Conservation (phyloP, 2,888 invertebrate genomes). For the Nemapogon koenigi region DNA sequence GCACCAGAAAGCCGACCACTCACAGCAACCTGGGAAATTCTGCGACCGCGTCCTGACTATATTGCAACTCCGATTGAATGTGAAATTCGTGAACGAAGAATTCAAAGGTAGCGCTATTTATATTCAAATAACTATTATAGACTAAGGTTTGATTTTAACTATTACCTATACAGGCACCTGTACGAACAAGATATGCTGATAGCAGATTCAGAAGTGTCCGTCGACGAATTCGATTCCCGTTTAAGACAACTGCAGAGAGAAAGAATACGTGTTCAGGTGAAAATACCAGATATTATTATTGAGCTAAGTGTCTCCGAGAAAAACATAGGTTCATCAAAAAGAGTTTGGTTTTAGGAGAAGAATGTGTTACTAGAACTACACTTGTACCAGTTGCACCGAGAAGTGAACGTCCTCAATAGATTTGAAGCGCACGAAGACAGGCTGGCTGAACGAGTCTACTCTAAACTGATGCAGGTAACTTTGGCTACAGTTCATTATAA, state of each 20-base stretch:
- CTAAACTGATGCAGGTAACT: slow-evolving; percentile 55
- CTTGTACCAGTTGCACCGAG: slow-evolving; percentile 73
- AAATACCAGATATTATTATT: no score
- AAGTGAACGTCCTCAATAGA: slow-evolving; percentile 74
- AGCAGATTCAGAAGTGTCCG: slow-evolving; percentile 59
- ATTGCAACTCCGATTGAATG: slow-evolving; percentile 56
- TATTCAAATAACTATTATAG: no score
- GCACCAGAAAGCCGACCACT: slow-evolving; percentile 37
- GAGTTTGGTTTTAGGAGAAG: slow-evolving; percentile 44
- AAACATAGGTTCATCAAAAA: no score
- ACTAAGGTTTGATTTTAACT: no score
- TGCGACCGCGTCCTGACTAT: slow-evolving; percentile 38
- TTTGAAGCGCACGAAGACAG: slow-evolving; percentile 75
- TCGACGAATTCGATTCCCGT: slow-evolving; percentile 71
- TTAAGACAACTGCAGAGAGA: slow-evolving; percentile 61
- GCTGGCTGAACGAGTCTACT: slow-evolving; percentile 65
- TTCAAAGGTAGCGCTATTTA: slow-evolving; percentile 51
- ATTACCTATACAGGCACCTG: slow-evolving; percentile 58
- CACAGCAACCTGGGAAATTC: slow-evolving; percentile 42
- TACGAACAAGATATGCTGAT: slow-evolving; percentile 73
- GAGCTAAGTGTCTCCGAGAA: no score
- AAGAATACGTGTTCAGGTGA: slow-evolving; percentile 65
- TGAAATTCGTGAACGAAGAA: slow-evolving; percentile 60
- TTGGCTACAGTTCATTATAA: no score
- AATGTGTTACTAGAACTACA: slow-evolving; percentile 67